Evolutionary conservation across 2,113 vertebrate species (phyloP), one percentile per base, ranked within the genome.

Genomic region (Amblyornis subalaris): DNA sequence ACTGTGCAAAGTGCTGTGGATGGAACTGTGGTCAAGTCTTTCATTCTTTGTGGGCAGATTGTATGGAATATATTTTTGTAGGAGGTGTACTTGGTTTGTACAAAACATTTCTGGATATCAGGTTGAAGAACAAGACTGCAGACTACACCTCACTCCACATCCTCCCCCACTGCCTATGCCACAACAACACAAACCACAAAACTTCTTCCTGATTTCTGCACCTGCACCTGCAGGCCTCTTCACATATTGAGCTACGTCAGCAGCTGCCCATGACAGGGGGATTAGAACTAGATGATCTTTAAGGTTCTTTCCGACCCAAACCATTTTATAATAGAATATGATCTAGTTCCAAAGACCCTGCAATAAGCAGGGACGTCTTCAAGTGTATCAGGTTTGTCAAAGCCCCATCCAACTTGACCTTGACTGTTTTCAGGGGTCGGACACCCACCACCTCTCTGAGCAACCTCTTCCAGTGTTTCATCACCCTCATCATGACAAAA

Each of bases 121-220:
- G 13, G 11, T 10, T 58, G 55, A 89, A 54, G 70, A 67, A 40
- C 6, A 28, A 25, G n/a, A 53, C 24, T 60, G 20, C 29, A 67
- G n/a, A 29, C n/a, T 60, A 47, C 14, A 15, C 21, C 21, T 89
- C 5, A 8, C 25, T 53, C 47, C 25, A 13, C 29, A 15, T 40
- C 33, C 3, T 1, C 9, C 15, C 14, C 7, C 11, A 6, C 36
- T 38, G 36, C 1, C 3, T 11, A 8, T 40, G 11, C 21, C 17
- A 6, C 45, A 20, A 45, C 47, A 53, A 22, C n/a, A 53, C 28
- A 40, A 81, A 40, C 24, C 45, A 53, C 24, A 60, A 67, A 16
- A 53, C 10, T n/a, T 53, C 13, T 29, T 14, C 29, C 16, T 12
- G 3, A 11, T 89, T 81, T 60, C n/a, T 2, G 0, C 47, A 60